A percentile compares a stretch with the other conserved stretches of the same genome.
These are phyloP conservation scores for Neoarius graeffei DNA, from an alignment of 2,113 vertebrate genomes.

Conservation along the genomic window DNA sequence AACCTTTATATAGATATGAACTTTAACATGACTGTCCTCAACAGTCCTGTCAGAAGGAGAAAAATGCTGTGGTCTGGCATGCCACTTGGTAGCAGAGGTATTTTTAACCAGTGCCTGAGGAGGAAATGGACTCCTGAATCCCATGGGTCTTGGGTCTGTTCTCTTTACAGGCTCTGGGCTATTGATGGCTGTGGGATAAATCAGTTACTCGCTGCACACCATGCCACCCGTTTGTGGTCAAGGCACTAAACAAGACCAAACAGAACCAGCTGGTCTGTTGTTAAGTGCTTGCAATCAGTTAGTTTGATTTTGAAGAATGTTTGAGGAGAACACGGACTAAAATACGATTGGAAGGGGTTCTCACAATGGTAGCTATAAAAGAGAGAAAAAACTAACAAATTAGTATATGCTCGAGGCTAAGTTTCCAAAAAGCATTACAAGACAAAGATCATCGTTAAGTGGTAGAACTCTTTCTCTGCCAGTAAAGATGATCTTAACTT, in stretches of 20 bases:
- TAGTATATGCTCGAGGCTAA: not conserved
- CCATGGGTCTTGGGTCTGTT: conserved; percentile 12
- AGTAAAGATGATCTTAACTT: not conserved
- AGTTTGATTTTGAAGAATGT: not conserved
- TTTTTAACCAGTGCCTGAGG: conserved; percentile 31
- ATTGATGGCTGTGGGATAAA: conserved; percentile 17
- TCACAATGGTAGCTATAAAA: not conserved
- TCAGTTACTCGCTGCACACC: not conserved
- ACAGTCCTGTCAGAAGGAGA: conserved; percentile 30
- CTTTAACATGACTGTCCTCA: conserved; percentile 48
- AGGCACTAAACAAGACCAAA: not conserved
- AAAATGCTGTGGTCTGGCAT: conserved; percentile 19
- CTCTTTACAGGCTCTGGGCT: not conserved
- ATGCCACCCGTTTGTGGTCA: not conserved
- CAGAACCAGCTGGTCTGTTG: not conserved
- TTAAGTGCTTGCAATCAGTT: not conserved
- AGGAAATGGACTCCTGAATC: conserved; percentile 24
- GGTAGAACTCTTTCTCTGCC: no score
- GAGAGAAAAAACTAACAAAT: not conserved
- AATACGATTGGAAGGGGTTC: not conserved
- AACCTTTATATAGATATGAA: conserved; percentile 69
- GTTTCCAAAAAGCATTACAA: not conserved
- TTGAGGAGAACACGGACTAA: not conserved
- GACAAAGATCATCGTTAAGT: not conserved
- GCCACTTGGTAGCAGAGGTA: conserved; percentile 25